Base-by-base conservation (phyloP, 2,113 vertebrate genomes). In the Trachemys scripta region DNA sequence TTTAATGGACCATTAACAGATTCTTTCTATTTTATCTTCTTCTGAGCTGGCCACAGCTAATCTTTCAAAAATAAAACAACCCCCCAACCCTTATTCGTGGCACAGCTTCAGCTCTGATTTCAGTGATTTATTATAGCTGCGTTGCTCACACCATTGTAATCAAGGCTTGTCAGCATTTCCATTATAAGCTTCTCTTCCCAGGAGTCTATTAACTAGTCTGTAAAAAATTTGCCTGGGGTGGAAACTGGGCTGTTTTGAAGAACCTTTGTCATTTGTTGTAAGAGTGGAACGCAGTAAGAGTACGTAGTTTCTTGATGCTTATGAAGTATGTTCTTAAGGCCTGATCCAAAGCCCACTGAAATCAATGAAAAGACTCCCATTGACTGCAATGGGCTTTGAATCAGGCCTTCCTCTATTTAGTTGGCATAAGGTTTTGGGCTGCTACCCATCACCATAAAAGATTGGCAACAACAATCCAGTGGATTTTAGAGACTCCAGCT, bases 121-220 rank as follows among this genome's bases (percentile, higher is more conserved):
- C n/a, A 17, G 53, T 91, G 75, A 93, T 82, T 96, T 87, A 78
- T 95, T 89, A 89, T n/a, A 80, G 47, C 53, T 54, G 76, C 35
- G 24, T 45, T 31, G 27, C 76, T 96, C 82, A 54, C 7, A 4
- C 20, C 82, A 38, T 38, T n/a, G 54, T 83, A 88, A 87, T 89
- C 78, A 92, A 96, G 51, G 75, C 11, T 29, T 50, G 16, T 17
- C 88, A 10, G 29, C 59, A 84, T 78, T 93, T 92, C 51, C 42
- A 8, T 65, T 76, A 45, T 20, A 89, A 84, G 81, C 27, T 57
- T 91, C 62, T 54, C 50, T 69, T 93, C 51, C 59, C 27, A 31
- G 72, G 42, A 62, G 54, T 51, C 59, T 89, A 0, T 0, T 86
- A 93, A 88, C 42, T 89, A 89, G 22, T 51, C 49, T 87, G 84